phyloP scores from a whole-genome alignment of 2,113 vertebrate species.

The Tamias sibiricus region DNA sequence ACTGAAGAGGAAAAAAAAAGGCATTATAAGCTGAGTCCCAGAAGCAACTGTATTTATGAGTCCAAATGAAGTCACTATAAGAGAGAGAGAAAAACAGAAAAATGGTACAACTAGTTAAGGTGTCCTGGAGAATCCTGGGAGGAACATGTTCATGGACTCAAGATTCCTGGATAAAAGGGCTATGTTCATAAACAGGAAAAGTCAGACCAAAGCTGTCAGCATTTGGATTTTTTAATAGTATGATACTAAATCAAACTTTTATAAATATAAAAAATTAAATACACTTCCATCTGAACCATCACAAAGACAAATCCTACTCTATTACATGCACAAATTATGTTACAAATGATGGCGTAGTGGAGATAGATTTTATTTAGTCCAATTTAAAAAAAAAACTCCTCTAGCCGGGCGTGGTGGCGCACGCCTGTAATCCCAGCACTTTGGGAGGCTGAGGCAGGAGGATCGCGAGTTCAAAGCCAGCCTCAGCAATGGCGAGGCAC shows the following conservation, averaged over 20 bases:
- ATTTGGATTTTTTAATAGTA: conserved; percentile 33
- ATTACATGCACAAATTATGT: neutral
- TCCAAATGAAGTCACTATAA: neutral
- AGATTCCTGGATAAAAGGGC: neutral
- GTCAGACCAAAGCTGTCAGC: neutral
- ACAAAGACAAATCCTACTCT: conserved; percentile 26
- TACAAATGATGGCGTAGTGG: neutral
- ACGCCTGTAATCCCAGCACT: no score
- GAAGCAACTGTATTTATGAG: neutral
- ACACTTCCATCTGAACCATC: conserved; percentile 7
- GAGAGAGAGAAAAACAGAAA: neutral
- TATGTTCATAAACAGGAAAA: neutral
- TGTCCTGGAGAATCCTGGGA: neutral
- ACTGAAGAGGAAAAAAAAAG: neutral
- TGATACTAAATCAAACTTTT: conserved; percentile 37
- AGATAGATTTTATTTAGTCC: conserved; percentile 13
- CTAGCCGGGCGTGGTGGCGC: no score
- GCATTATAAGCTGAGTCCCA: neutral
- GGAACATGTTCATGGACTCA: neutral
- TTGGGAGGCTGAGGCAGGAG: no score
- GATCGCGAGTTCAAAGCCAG: no score
- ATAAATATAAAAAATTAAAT: conserved; percentile 72
- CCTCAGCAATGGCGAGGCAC: no score
- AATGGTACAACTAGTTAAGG: neutral
- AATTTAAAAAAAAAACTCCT: neutral